These are phyloP conservation scores for Ylistrum balloti DNA, from an alignment of 1,140 invertebrate species.

Conservation along the genomic window DNA sequence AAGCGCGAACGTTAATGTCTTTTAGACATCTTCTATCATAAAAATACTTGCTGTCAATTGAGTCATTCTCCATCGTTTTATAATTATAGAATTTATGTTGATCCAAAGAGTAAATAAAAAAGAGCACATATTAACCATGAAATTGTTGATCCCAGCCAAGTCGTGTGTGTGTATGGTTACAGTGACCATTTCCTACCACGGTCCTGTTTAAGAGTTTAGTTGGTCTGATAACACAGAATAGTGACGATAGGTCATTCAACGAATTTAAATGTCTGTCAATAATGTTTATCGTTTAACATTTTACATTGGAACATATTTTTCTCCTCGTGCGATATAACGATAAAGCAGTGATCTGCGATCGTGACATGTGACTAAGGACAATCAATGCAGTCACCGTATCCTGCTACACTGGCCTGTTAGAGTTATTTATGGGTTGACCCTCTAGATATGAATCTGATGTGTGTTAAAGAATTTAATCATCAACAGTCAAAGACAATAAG, in stretches of 20 bases:
- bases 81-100: too few species aligned
- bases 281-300: background rate
- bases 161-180: background rate
- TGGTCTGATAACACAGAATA: background rate
- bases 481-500: too few species aligned
- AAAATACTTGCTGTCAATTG: too few species aligned
- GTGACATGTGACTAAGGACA: background rate
- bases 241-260: background rate
- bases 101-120: too few species aligned
- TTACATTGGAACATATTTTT: background rate
- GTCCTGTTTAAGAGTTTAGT: background rate
- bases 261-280: background rate
- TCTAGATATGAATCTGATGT: background rate
- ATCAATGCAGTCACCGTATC: background rate
- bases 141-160: background rate
- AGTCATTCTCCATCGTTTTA: too few species aligned
- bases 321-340: background rate
- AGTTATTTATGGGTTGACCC: conserved; percentile 2
- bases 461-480: too few species aligned
- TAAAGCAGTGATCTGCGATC: background rate
- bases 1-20: too few species aligned
- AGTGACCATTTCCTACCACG: background rate
- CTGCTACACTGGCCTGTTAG: background rate
- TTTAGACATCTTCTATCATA: too few species aligned
- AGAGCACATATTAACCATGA: too few species aligned